Conservation (phyloP, 2,888 invertebrate genomes). For the Dermolepida albohirtum region DNA sequence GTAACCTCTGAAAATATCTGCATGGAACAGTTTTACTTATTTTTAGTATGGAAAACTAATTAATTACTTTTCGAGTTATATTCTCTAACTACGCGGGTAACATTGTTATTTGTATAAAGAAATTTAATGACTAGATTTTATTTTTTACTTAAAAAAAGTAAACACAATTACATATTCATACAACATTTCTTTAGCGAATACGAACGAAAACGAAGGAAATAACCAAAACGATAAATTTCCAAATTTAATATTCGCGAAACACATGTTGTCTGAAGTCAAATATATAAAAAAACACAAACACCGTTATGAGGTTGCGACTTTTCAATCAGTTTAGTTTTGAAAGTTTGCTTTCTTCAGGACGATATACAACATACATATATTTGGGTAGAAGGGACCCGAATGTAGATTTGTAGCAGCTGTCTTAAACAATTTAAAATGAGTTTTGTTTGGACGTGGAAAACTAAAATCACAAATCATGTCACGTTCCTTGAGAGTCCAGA, state of each 20-base stretch:
- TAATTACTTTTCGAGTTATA: too few species aligned
- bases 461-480: conserved; percentile 13
- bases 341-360: conserved; percentile 11
- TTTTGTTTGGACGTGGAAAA: neutral
- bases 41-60: too few species aligned
- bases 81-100: too few species aligned
- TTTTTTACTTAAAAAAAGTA: too few species aligned
- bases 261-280: conserved; percentile 9
- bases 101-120: too few species aligned
- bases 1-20: too few species aligned
- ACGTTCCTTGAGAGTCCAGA: neutral
- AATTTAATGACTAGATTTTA: too few species aligned
- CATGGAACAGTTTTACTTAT: too few species aligned
- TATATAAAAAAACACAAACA: conserved; percentile 6
- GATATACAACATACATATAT: neutral
- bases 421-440: conserved; percentile 21
- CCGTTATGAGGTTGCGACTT: conserved; percentile 8
- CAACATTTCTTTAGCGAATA: too few species aligned
- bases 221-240: conserved; percentile 12
- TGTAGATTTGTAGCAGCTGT: conserved; percentile 23
- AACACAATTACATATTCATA: too few species aligned
- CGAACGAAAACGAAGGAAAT: too few species aligned
- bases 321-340: conserved; percentile 16
- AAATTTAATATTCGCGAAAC: conserved; percentile 20
- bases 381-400: conserved; percentile 7